These are phyloP conservation scores for Oligia strigilis DNA, from an alignment of 2,888 invertebrate genomes.

Conservation along the genomic window DNA sequence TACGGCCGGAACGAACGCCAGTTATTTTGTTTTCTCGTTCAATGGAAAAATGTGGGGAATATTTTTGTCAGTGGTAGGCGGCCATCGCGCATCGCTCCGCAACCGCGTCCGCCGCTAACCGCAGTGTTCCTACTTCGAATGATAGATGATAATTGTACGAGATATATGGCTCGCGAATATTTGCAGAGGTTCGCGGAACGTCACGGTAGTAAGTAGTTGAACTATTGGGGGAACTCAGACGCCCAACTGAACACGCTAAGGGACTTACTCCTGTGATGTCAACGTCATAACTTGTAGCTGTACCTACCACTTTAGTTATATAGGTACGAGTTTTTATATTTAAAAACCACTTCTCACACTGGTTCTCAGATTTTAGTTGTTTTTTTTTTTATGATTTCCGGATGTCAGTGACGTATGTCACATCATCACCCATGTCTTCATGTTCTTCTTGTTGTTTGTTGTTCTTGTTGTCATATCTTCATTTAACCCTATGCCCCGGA, in stretches of 20 bases:
- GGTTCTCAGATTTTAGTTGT: background rate
- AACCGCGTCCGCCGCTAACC: constrained; percentile 44
- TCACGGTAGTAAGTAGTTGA: background rate
- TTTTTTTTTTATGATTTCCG: background rate
- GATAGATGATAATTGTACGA: constrained; percentile 41
- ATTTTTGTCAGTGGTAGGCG: constrained; percentile 63
- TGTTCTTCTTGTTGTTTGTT: no score
- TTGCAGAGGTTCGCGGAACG: background rate
- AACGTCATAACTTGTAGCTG: background rate
- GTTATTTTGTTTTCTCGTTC: constrained; percentile 50
- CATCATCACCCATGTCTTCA: no score
- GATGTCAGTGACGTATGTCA: background rate
- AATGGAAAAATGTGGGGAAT: constrained; percentile 38
- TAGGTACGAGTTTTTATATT: background rate
- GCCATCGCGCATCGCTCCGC: constrained; percentile 20
- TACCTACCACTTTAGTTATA: background rate
- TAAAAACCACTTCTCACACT: background rate
- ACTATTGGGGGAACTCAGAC: background rate
- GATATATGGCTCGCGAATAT: constrained; percentile 21
- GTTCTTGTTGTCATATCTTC: background rate
- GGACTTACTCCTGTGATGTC: background rate
- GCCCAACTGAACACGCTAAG: no score
- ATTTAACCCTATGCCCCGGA: background rate
- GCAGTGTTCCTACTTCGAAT: constrained; percentile 24
- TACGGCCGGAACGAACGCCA: constrained; percentile 28